Evolutionary conservation across 2,888 invertebrate species (phyloP), one percentile per base, ranked within the genome.

Genomic region (Gymnocheta viridis): DNA sequence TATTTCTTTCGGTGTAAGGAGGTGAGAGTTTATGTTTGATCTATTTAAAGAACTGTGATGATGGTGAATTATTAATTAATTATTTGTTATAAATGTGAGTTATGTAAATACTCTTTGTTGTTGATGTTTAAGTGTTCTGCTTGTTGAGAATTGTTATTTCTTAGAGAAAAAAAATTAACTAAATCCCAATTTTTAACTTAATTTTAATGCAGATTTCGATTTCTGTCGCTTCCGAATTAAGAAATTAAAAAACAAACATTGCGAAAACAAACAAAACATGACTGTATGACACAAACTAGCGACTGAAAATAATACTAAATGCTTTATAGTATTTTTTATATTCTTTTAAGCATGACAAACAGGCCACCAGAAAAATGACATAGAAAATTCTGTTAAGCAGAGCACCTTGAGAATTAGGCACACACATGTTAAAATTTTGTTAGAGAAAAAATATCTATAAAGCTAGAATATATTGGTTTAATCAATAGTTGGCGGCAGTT

Each of bases 261-360:
- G 17, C 27, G 14, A 38, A 41, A 12, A n/a, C 56, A 64, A 19
- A 51, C 51, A 29, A 51, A 56, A 29, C 27, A 49, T 69, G n/a
- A 49, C 14, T 38, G 38, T 77, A 60, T 41, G 67, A 69, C 77
- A 67, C n/a, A 38, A 58, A 49, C 38, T 60, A 60, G 19, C n/a
- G 49, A 67, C 49, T 58, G 10, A 38, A 58, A 67, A 29, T 12
- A 29, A 44, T 17, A 32, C 32, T 19, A n/a, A 64, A 2, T n/a
- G 29, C 49, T 60, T 24, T 35, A 5, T 49, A 51, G 14, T 22
- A 17, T 9, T 44, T 22, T 22, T 27, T n/a, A n/a, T 27, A 17
- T 54, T 27, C 22, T 22, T 22, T 19, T 41, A 60, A 73, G 29
- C 41, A 38, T 54, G 54, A 74, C 29, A 29, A 41, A 54, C 64